phyloP scores from a whole-genome alignment of 2,888 invertebrate species.

The Athripsodes cinereus region DNA sequence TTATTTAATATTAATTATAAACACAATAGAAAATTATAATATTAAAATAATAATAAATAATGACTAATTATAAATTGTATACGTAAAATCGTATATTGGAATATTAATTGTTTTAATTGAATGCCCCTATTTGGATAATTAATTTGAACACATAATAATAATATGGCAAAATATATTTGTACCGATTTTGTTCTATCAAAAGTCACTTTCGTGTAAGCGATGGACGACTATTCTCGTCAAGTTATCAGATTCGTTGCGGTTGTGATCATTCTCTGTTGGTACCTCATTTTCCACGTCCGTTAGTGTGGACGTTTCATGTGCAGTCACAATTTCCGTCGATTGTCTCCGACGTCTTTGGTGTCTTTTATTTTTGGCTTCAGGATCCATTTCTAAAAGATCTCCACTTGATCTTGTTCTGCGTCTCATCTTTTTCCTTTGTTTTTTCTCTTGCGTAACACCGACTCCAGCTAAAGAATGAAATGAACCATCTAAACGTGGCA shows the following conservation, averaged over 20 bases:
- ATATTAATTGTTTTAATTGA: too few species aligned
- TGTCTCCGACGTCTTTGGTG: slow-evolving; percentile 36
- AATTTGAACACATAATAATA: too few species aligned
- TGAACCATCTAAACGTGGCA: slow-evolving; percentile 62
- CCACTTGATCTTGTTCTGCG: slow-evolving; percentile 50
- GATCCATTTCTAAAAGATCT: slow-evolving; percentile 34
- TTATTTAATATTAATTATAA: too few species aligned
- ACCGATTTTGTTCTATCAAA: too few species aligned
- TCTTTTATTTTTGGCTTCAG: slow-evolving; percentile 31
- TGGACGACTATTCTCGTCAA: neutral
- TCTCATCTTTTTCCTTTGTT: slow-evolving; percentile 39
- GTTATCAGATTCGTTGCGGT: neutral
- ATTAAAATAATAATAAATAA: too few species aligned
- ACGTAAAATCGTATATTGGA: too few species aligned
- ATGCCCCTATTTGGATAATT: too few species aligned
- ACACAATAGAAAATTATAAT: too few species aligned
- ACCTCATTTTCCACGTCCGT: neutral
- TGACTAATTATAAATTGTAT: too few species aligned
- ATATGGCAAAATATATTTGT: too few species aligned
- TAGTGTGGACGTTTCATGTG: slow-evolving; percentile 35
- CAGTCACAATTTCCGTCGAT: slow-evolving; percentile 35
- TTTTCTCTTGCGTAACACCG: slow-evolving; percentile 42
- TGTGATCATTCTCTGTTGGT: neutral
- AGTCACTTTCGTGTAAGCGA: slow-evolving; percentile 40
- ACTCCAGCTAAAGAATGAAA: slow-evolving; percentile 50